These are phyloP conservation scores for Drosophila robusta DNA, from an alignment of 2,888 invertebrate species.

Conservation along the genomic window DNA sequence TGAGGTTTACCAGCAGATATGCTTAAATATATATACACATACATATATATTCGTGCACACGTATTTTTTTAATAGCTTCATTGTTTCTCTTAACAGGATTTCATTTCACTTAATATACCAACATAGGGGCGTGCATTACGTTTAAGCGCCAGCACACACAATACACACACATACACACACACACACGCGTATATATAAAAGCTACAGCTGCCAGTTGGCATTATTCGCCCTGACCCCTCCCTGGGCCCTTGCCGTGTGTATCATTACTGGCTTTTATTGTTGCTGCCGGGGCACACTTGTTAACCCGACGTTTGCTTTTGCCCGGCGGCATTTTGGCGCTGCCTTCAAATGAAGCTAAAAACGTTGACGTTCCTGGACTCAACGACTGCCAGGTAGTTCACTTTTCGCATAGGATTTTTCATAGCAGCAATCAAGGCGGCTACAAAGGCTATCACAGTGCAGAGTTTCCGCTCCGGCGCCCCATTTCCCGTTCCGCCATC, in stretches of 20 bases:
- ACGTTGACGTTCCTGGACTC: conserved; percentile 21
- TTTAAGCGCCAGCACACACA: conserved; percentile 32
- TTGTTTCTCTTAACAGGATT: conserved; percentile 78
- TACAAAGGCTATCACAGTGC: conserved; percentile 65
- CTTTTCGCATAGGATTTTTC: conserved; percentile 48
- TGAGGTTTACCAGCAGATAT: conserved; percentile 68
- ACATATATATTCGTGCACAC: not conserved
- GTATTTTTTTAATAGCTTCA: conserved; percentile 74
- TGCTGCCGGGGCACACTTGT: conserved; percentile 63
- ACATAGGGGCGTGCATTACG: conserved; percentile 51
- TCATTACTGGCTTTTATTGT: conserved; percentile 64
- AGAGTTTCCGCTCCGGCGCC: conserved; percentile 59
- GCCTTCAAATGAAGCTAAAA: conserved; percentile 64
- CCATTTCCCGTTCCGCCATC: conserved; percentile 53
- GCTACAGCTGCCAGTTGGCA: conserved; percentile 40
- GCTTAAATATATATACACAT: conserved; percentile 21
- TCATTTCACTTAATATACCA: conserved; percentile 76
- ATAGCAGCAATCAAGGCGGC: conserved; percentile 70
- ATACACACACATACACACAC: conserved; percentile 11
- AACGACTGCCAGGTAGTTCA: conserved; percentile 36
- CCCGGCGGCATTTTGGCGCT: conserved; percentile 68
- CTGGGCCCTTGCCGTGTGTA: not conserved
- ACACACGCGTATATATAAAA: conserved; percentile 14
- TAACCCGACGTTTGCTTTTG: conserved; percentile 66
- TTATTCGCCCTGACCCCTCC: conserved; percentile 1